These are phyloP conservation scores for Varroa destructor DNA, from an alignment of 1,140 invertebrate genomes.

Conservation along the genomic window DNA sequence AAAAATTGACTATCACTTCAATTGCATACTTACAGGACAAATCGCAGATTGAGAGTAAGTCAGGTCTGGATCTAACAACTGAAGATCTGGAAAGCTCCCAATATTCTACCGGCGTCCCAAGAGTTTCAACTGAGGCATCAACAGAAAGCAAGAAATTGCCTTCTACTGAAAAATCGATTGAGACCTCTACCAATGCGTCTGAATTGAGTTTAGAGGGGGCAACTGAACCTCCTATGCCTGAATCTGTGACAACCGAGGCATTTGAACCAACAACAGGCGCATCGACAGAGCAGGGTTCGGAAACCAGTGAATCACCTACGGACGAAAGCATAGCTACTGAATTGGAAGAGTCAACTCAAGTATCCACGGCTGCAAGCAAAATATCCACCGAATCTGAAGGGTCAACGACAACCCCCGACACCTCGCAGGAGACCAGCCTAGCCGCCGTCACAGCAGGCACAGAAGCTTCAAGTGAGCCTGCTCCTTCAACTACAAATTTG, in stretches of 20 bases:
- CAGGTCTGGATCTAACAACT: neutral
- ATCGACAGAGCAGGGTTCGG: neutral
- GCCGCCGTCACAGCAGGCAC: conserved; percentile 7
- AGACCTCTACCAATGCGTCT: no score
- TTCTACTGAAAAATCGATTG: no score
- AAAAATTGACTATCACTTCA: neutral
- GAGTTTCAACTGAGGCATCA: conserved; percentile 28
- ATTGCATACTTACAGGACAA: neutral
- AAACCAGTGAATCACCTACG: neutral
- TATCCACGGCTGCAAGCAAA: conserved; percentile 29
- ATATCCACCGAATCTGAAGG: conserved; percentile 27
- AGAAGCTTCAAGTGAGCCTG: conserved; percentile 29
- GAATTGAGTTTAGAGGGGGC: no score
- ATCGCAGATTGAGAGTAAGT: neutral
- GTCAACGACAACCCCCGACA: conserved; percentile 16
- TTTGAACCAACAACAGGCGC: conserved; percentile 24
- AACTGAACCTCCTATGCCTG: no score
- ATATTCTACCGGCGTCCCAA: conserved; percentile 11
- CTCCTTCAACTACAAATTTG: conserved; percentile 16
- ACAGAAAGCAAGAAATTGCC: neutral
- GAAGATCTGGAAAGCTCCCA: neutral
- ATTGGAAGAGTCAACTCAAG: conserved; percentile 29
- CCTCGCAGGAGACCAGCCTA: neutral
- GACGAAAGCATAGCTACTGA: conserved; percentile 29
- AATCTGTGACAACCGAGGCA: neutral